Evolutionary conservation across 1,140 invertebrate species (phyloP).

Genomic region (Drosophila parabipectinata): DNA sequence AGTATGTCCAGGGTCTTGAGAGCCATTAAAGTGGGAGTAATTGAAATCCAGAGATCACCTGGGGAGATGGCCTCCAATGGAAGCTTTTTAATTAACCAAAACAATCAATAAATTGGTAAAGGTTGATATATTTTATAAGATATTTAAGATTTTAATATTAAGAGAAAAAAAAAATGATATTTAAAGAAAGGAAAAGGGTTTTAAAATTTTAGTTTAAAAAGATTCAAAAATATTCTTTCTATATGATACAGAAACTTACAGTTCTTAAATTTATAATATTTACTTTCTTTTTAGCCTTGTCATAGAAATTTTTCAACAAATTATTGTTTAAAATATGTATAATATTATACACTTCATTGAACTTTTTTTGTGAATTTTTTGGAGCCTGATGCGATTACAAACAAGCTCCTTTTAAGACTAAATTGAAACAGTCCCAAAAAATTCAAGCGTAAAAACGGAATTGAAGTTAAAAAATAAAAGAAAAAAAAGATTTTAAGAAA

Average conservation of each 20-base stretch:
- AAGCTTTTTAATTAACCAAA: constrained; percentile 1
- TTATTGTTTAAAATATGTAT: background rate
- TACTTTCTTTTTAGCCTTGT: background rate
- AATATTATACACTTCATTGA: constrained; percentile 29
- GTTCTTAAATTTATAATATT: background rate
- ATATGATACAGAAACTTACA: no score
- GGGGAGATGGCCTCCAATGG: background rate
- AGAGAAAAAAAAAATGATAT: no score
- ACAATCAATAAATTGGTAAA: constrained; percentile 6
- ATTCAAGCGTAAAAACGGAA: constrained; percentile 61
- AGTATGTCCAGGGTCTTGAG: constrained; percentile 9
- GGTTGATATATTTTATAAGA: background rate
- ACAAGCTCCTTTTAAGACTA: constrained; percentile 14
- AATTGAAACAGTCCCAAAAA: constrained; percentile 54
- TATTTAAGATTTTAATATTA: no score
- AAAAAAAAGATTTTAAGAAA: constrained; percentile 1
- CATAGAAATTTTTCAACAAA: background rate
- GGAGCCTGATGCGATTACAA: constrained; percentile 47
- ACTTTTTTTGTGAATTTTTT: background rate
- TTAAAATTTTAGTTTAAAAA: background rate
- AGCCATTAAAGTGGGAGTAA: constrained; percentile 17
- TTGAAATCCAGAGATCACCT: constrained; percentile 14
- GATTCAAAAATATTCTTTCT: no score
- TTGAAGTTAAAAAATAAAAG: constrained; percentile 34
- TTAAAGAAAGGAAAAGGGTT: background rate